phyloP scores from a whole-genome alignment of 2,888 invertebrate species.

The Acanthosepion esculentum region DNA sequence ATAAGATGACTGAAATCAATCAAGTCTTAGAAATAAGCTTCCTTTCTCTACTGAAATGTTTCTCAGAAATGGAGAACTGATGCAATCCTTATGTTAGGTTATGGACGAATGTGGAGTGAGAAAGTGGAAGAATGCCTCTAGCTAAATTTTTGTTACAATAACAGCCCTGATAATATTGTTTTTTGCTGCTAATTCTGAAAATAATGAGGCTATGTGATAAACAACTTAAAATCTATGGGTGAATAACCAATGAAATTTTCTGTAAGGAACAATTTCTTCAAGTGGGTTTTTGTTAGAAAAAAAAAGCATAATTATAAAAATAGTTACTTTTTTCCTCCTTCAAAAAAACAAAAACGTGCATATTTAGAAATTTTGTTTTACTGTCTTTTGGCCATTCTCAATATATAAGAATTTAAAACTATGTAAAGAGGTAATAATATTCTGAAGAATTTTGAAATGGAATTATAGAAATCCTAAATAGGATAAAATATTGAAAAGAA shows the following conservation, averaged over 20 bases:
- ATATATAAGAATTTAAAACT: not conserved
- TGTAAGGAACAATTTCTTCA: not conserved
- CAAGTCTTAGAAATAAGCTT: constrained; percentile 20
- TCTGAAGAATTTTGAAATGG: not conserved
- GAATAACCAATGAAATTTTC: constrained; percentile 2
- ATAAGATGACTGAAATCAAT: constrained; percentile 22
- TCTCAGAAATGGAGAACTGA: constrained; percentile 16
- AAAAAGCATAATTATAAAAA: not conserved
- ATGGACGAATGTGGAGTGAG: not conserved
- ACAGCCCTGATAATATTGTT: not conserved
- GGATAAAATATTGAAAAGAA: not conserved
- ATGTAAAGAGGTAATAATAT: not conserved
- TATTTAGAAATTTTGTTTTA: constrained; percentile 20
- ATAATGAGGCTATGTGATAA: constrained; percentile 12
- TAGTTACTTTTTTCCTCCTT: not conserved
- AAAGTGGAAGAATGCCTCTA: not conserved
- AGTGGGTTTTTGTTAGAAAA: not conserved
- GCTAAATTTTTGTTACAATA: not conserved
- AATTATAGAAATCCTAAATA: not conserved
- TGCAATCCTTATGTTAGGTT: not conserved
- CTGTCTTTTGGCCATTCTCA: not conserved
- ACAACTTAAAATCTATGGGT: constrained; percentile 23
- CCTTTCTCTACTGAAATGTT: not conserved
- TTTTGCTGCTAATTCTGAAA: not conserved
- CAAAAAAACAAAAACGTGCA: not conserved